Conservation (phyloP, 2,797 vertebrate genomes). For the Vespertilio murinus region DNA sequence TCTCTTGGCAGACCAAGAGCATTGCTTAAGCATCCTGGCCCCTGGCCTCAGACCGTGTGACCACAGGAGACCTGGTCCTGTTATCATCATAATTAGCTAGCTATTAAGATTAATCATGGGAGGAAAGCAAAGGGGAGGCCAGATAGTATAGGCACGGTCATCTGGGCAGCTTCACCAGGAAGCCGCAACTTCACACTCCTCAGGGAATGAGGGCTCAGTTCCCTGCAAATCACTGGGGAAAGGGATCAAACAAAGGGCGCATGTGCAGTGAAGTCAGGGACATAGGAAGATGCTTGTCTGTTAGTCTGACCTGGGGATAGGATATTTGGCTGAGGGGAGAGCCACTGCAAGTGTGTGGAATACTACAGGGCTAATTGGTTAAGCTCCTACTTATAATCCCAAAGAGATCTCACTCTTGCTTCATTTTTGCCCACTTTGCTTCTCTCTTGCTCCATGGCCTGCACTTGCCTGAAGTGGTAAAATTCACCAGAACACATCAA, state of each 20-base stretch:
- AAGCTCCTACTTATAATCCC: neutral
- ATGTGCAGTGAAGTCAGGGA: neutral
- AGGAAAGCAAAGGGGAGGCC: neutral
- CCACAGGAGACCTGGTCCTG: neutral
- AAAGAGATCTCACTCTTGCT: neutral
- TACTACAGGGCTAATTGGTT: neutral
- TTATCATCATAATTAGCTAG: neutral
- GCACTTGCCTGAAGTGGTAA: neutral
- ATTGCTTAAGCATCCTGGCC: neutral
- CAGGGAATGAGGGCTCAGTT: neutral
- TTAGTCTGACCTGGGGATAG: neutral
- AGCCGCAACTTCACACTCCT: neutral
- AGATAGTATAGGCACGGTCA: neutral
- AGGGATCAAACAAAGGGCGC: neutral
- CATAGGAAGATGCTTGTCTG: neutral
- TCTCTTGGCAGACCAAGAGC: neutral
- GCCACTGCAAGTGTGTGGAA: neutral
- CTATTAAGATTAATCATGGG: neutral
- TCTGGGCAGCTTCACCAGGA: neutral
- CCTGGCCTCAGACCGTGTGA: neutral
- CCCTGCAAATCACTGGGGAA: neutral
- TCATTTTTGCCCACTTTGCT: neutral
- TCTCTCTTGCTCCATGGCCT: neutral
- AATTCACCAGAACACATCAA: neutral
- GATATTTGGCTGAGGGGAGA: neutral